Conservation (phyloP, 2,113 vertebrate species). For the Uropsilus gracilis region DNA sequence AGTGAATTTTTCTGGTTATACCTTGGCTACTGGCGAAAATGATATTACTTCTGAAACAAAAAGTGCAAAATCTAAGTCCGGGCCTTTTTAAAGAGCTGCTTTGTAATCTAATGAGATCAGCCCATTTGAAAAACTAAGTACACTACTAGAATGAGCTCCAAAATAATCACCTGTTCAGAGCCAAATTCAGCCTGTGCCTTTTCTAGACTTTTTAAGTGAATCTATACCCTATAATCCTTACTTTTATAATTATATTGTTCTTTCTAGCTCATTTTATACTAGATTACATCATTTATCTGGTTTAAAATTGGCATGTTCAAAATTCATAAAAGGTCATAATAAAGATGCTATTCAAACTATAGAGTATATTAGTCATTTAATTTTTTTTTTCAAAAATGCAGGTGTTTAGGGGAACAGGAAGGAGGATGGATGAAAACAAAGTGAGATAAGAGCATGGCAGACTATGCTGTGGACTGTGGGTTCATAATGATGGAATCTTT, state of each 20-base stretch:
- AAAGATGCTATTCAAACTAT: neutral
- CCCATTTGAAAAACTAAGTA: neutral
- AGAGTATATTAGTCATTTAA: neutral
- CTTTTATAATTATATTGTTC: neutral
- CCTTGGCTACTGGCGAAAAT: neutral
- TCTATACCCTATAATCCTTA: neutral
- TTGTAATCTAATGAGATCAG: neutral
- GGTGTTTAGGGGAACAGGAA: neutral
- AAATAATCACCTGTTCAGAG: neutral
- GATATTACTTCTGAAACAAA: neutral
- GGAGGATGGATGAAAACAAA: too few species aligned
- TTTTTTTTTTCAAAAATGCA: slow-evolving; percentile 7
- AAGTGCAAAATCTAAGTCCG: neutral
- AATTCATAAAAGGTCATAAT: neutral
- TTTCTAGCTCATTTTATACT: neutral
- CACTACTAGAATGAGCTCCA: neutral
- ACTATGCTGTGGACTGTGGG: too few species aligned
- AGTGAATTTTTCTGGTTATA: neutral
- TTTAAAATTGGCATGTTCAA: neutral
- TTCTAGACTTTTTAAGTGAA: neutral
- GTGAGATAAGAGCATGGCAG: too few species aligned
- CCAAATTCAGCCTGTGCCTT: neutral
- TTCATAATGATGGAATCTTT: too few species aligned
- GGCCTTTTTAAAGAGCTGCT: neutral
- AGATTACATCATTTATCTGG: neutral